phyloP scores from a whole-genome alignment of 2,797 vertebrate species.

The Coilia nasus region DNA sequence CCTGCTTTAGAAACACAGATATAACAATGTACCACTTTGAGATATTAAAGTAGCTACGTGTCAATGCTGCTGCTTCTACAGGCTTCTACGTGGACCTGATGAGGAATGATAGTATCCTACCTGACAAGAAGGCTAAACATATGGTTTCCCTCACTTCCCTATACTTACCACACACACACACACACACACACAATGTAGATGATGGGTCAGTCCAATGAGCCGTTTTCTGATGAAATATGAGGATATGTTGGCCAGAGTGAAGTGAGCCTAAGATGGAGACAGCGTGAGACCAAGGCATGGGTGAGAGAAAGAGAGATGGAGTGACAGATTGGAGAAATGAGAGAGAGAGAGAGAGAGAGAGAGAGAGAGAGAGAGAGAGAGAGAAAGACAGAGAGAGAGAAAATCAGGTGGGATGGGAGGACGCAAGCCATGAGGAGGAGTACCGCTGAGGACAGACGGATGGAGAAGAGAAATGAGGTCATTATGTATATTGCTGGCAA shows the following conservation, averaged over 20 bases:
- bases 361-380: slow-evolving; percentile 29
- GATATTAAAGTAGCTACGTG: background rate
- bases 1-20: background rate
- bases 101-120: background rate
- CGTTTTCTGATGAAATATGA: slow-evolving; percentile 25
- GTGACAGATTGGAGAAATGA: background rate
- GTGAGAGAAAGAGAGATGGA: slow-evolving; percentile 25
- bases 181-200: slow-evolving; percentile 9
- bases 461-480: slow-evolving; percentile 78
- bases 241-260: slow-evolving; percentile 22
- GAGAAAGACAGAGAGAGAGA: slow-evolving; percentile 38
- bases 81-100: background rate
- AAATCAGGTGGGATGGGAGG: slow-evolving; percentile 53
- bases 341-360: slow-evolving; percentile 19
- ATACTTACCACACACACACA: background rate
- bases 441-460: slow-evolving; percentile 44
- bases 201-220: slow-evolving; percentile 23
- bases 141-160: background rate
- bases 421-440: slow-evolving; percentile 37
- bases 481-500: slow-evolving; percentile 86
- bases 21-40: background rate
- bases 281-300: slow-evolving; percentile 30
- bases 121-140: slow-evolving; percentile 7
- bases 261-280: slow-evolving; percentile 31
- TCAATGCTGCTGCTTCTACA: background rate